These are phyloP conservation scores for Cenopis cana DNA, from an alignment of 2,888 invertebrate species.

Conservation along the genomic window DNA sequence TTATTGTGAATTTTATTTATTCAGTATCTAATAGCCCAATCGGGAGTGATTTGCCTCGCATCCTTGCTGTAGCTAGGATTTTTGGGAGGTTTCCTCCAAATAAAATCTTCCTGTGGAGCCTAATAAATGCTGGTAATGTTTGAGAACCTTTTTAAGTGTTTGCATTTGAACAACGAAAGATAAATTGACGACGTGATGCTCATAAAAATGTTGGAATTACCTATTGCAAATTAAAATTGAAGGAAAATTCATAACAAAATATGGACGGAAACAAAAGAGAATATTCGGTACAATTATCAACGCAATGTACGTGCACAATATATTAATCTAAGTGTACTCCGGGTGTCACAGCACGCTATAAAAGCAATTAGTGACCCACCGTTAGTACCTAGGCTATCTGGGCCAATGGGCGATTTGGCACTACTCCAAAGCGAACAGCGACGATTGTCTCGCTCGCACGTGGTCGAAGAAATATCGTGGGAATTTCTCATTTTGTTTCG, in stretches of 20 bases:
- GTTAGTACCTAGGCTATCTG: slow-evolving; percentile 68
- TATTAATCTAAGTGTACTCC: slow-evolving; percentile 54
- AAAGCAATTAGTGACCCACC: slow-evolving; percentile 70
- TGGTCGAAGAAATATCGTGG: slow-evolving; percentile 18
- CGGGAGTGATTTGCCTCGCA: slow-evolving; percentile 35
- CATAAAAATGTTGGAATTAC: slow-evolving; percentile 25
- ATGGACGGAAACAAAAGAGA: slow-evolving; percentile 10
- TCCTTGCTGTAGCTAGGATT: slow-evolving; percentile 28
- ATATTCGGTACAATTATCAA: slow-evolving; percentile 35
- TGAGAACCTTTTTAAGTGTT: slow-evolving; percentile 34
- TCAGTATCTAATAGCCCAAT: slow-evolving; percentile 43
- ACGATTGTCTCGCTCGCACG: slow-evolving; percentile 22
- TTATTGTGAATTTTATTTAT: slow-evolving; percentile 47
- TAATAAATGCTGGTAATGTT: slow-evolving; percentile 16
- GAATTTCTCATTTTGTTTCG: slow-evolving; percentile 43
- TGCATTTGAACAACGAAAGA: slow-evolving; percentile 23
- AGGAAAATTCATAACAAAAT: slow-evolving; percentile 14
- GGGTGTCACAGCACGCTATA: slow-evolving; percentile 61
- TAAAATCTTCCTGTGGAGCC: slow-evolving; percentile 15
- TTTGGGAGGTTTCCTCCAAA: slow-evolving; percentile 26
- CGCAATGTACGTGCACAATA: slow-evolving; percentile 34
- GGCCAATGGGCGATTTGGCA: slow-evolving; percentile 63
- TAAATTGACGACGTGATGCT: slow-evolving; percentile 34
- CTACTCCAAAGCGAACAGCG: slow-evolving; percentile 52
- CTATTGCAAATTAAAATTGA: slow-evolving; percentile 8